A percentile compares a stretch with the other conserved stretches of the same genome.
phyloP scores from a whole-genome alignment of 2,888 invertebrate genomes.

The Ormyrus thymus region DNA sequence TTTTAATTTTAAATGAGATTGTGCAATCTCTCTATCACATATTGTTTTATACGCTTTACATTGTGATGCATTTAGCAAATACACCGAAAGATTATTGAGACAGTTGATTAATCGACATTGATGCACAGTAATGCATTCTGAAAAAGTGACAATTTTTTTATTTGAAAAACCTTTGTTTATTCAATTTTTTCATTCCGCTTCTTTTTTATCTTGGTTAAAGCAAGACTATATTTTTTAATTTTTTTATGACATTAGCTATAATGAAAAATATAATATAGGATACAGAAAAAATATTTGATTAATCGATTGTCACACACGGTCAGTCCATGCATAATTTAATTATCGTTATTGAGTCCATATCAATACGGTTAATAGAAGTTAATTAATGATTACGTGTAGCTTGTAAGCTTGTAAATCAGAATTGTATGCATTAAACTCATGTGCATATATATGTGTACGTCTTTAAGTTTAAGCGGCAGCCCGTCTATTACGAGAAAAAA shows the following conservation, averaged over 20 bases:
- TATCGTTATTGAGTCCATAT: constrained; percentile 69
- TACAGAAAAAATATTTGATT: constrained; percentile 11
- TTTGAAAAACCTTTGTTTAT: neutral
- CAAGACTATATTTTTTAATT: too few relatives aligned
- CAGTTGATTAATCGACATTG: constrained; percentile 18
- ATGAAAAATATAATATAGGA: neutral
- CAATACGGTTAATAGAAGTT: constrained; percentile 68
- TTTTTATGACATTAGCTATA: too few relatives aligned
- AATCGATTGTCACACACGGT: constrained; percentile 29
- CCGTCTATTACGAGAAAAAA: neutral
- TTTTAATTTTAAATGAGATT: constrained; percentile 13
- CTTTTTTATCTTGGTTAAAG: too few relatives aligned
- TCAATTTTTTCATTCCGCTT: too few relatives aligned
- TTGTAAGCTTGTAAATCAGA: constrained; percentile 35
- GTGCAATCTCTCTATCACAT: constrained; percentile 10
- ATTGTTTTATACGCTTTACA: constrained; percentile 23
- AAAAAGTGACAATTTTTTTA: neutral
- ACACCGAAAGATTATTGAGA: constrained; percentile 20
- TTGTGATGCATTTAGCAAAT: constrained; percentile 34
- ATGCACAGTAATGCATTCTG: neutral
- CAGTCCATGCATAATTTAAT: constrained; percentile 65
- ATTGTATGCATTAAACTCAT: constrained; percentile 15
- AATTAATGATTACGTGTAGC: constrained; percentile 65
- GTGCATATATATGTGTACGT: constrained; percentile 5
- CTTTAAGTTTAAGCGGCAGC: constrained; percentile 24